Conservation (phyloP, 2,113 vertebrate genomes). For the Climacteris rufus region DNA sequence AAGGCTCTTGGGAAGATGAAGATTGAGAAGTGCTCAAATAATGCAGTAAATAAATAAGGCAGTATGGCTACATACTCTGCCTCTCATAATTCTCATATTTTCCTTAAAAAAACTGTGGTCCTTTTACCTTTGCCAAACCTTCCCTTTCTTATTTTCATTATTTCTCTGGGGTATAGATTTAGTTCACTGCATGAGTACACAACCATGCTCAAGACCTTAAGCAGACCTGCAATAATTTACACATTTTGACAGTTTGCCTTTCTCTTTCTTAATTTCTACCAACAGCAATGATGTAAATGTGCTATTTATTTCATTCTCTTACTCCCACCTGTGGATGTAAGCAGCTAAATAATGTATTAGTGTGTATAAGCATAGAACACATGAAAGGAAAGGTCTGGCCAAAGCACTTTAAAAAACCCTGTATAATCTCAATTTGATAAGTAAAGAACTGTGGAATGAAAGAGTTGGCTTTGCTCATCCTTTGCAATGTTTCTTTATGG, state of each 20-base stretch:
- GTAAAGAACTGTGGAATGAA: not conserved
- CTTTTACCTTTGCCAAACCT: not conserved
- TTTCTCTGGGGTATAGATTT: not conserved
- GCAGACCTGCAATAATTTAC: not conserved
- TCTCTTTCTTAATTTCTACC: not conserved
- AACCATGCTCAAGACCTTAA: not conserved
- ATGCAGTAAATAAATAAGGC: not conserved
- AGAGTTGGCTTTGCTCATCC: not conserved
- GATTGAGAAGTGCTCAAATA: not conserved
- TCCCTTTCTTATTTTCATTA: not conserved
- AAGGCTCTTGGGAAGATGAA: not conserved
- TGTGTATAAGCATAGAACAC: not conserved
- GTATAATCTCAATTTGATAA: not conserved
- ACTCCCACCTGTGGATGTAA: not conserved
- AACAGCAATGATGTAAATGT: not conserved
- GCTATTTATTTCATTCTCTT: not conserved
- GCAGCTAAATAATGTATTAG: not conserved
- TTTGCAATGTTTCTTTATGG: not conserved
- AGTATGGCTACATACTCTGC: fast-evolving
- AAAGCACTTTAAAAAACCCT: not conserved
- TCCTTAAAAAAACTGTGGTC: not conserved
- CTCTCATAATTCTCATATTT: not conserved
- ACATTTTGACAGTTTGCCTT: not conserved
- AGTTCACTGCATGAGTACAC: not conserved
- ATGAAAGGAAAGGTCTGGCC: not conserved